phyloP scores from a whole-genome alignment of 2,113 vertebrate species.

The Lepus europaeus region DNA sequence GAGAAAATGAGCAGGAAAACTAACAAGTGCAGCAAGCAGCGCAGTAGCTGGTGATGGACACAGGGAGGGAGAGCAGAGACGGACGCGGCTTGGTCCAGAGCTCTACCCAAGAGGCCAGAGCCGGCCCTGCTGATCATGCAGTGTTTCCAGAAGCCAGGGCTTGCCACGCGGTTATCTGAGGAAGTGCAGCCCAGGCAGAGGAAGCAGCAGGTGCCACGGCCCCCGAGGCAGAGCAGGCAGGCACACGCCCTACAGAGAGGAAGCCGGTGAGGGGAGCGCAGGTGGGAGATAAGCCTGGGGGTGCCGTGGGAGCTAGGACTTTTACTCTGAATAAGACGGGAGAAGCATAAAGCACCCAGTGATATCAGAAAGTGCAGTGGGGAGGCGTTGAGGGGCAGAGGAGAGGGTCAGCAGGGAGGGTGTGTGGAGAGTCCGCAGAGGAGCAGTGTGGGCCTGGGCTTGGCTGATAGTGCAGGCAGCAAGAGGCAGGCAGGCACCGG shows the following conservation, averaged over 20 bases:
- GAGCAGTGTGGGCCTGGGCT: rapidly evolving
- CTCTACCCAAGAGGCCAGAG: not conserved
- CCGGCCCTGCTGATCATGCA: not conserved
- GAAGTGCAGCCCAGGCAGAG: not conserved
- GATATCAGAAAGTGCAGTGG: not conserved
- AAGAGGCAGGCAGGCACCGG: not conserved
- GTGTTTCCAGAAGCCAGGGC: not conserved
- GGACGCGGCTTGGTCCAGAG: not conserved
- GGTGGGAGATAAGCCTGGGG: not conserved
- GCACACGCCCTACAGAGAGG: not conserved
- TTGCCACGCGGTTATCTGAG: no score
- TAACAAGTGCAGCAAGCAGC: not conserved
- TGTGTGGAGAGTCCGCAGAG: rapidly evolving
- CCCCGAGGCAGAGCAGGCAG: not conserved
- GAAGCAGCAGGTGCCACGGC: not conserved
- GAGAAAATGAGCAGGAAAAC: not conserved
- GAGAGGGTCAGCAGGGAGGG: rapidly evolving
- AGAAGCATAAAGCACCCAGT: not conserved
- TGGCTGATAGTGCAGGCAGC: not conserved
- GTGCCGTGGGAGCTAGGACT: no score
- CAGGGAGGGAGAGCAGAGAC: not conserved
- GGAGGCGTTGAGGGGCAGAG: not conserved
- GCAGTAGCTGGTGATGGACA: not conserved
- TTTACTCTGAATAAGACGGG: not conserved
- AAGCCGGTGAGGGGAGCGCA: not conserved